These are phyloP conservation scores for Enteromius thamalakanensis DNA, from an alignment of 2,797 vertebrate genomes.

Conservation along the genomic window DNA sequence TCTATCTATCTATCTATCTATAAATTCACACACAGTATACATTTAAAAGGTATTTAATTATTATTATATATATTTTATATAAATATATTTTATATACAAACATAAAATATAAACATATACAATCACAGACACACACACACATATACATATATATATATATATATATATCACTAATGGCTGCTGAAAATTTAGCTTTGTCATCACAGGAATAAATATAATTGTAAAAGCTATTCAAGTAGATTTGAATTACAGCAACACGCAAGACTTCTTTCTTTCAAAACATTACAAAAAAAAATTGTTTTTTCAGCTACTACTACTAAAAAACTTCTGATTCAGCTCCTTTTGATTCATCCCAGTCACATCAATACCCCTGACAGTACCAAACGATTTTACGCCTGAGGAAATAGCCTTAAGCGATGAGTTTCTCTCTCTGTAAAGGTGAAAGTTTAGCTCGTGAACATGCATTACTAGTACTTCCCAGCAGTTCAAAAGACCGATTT, in stretches of 20 bases:
- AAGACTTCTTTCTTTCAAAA: no score
- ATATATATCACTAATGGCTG: no score
- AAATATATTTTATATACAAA: no score
- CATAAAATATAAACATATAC: no score
- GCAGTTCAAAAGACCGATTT: background rate
- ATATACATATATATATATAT: no score
- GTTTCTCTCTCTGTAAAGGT: background rate
- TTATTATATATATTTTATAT: no score
- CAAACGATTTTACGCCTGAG: background rate
- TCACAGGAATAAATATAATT: background rate
- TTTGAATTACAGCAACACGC: background rate
- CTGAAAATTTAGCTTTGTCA: background rate
- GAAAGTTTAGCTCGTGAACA: conserved; percentile 4
- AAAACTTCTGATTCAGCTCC: background rate
- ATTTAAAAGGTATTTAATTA: no score
- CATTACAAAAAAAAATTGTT: no score
- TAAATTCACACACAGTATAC: no score
- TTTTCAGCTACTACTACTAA: background rate
- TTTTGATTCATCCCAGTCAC: background rate
- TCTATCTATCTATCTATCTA: no score
- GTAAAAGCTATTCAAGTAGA: background rate
- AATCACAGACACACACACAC: no score
- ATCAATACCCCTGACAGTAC: background rate
- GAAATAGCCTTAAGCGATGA: background rate
- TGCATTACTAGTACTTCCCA: background rate